Evolutionary conservation across 1,140 invertebrate species (phyloP).

Genomic region (Portunus trituberculatus): DNA sequence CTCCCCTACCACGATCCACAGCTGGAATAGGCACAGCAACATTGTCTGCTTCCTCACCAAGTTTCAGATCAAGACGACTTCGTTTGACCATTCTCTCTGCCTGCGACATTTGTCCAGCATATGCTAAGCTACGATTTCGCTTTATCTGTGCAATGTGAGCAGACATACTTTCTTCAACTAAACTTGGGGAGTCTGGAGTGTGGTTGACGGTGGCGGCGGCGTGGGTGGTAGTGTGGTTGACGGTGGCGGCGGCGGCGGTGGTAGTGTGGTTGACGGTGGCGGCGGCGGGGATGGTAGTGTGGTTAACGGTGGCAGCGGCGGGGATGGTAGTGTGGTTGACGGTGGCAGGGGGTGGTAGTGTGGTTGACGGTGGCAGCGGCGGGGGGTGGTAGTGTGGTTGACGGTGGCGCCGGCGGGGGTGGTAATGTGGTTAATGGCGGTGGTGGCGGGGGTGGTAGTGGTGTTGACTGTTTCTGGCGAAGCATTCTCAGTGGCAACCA

Average conservation of each 20-base stretch:
- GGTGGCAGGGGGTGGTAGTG: background rate
- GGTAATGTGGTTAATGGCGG: background rate
- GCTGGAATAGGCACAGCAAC: conserved; percentile 42
- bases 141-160: background rate
- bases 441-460: too few species aligned
- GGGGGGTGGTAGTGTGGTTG: background rate
- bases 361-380: background rate
- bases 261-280: conserved; percentile 14
- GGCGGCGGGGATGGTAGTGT: background rate
- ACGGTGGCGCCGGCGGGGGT: background rate
- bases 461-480: background rate
- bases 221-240: background rate
- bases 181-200: background rate
- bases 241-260: background rate
- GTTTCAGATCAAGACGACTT: conserved; percentile 48
- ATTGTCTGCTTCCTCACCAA: conserved; percentile 47
- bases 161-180: too few species aligned
- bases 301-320: background rate
- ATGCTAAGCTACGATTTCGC: background rate
- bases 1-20: conserved; percentile 37
- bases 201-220: too few species aligned
- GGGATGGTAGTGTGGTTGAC: background rate
- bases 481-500: too few species aligned
- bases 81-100: conserved; percentile 44
- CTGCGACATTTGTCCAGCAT: background rate